Conservation (phyloP, 1,140 invertebrate species). For the Drosophila seguyi region DNA sequence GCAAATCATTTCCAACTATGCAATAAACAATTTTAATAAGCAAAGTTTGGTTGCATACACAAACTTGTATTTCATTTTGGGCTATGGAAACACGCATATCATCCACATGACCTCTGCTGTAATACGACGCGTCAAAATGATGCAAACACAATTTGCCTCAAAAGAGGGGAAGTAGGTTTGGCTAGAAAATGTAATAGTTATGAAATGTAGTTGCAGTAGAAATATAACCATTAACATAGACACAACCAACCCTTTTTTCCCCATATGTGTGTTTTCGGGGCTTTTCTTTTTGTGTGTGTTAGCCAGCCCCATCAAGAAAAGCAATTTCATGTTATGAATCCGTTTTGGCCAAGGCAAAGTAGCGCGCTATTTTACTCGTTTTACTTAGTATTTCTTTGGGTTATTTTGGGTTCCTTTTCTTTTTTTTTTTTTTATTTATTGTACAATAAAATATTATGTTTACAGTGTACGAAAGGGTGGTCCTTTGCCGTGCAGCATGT, state of each 20-base stretch:
- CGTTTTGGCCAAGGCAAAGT: constrained; percentile 75
- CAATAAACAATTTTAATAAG: constrained; percentile 40
- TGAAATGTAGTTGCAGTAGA: constrained; percentile 65
- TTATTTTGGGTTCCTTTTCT: background rate
- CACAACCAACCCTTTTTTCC: constrained; percentile 44
- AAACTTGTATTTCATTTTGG: constrained; percentile 32
- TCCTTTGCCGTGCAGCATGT: constrained; percentile 16
- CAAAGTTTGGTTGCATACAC: constrained; percentile 35
- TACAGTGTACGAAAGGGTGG: constrained; percentile 71
- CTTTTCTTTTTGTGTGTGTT: constrained; percentile 16
- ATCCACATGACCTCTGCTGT: constrained; percentile 30
- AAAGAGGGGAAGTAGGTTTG: background rate
- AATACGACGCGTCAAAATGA: constrained; percentile 48
- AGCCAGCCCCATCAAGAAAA: constrained; percentile 62
- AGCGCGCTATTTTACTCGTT: constrained; percentile 51
- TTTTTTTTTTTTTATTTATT: constrained; percentile 69
- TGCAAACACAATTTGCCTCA: constrained; percentile 54
- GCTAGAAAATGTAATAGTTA: constrained; percentile 66
- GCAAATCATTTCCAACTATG: constrained; percentile 9
- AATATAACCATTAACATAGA: constrained; percentile 69
- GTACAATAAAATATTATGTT: constrained; percentile 83
- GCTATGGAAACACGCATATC: constrained; percentile 25
- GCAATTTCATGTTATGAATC: constrained; percentile 82
- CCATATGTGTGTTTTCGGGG: constrained; percentile 31
- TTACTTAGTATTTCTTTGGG: constrained; percentile 43